These are phyloP conservation scores for Cerastis leucographa DNA, from an alignment of 2,888 invertebrate species.

Conservation along the genomic window DNA sequence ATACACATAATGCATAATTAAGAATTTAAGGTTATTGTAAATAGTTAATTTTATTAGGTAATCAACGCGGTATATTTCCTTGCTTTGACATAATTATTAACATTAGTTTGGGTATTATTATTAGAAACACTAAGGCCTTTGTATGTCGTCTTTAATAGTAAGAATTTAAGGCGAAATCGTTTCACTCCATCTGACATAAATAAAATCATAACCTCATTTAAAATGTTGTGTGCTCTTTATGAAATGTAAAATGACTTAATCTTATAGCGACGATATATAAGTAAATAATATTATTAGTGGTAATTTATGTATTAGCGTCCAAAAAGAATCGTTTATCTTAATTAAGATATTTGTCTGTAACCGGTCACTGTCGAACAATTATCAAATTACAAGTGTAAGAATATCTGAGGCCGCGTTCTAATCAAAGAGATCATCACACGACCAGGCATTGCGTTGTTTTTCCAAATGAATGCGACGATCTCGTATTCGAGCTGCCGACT, in stretches of 20 bases:
- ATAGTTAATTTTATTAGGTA: slow-evolving; percentile 22
- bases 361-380: not conserved
- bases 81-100: not conserved
- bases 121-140: slow-evolving; percentile 1
- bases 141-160: not conserved
- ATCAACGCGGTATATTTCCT: slow-evolving; percentile 24
- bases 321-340: not conserved
- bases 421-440: not conserved
- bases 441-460: not conserved
- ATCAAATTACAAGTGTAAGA: not conserved
- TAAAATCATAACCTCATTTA: not conserved
- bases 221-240: not conserved
- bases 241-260: not conserved
- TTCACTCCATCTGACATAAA: not conserved
- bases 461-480: not conserved
- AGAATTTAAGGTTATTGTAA: slow-evolving; percentile 30
- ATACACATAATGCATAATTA: slow-evolving; percentile 5
- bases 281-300: slow-evolving; percentile 24
- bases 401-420: not conserved
- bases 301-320: not conserved
- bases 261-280: slow-evolving; percentile 9
- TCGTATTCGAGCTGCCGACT: not conserved
- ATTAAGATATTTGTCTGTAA: not conserved
- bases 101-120: slow-evolving; percentile 26
- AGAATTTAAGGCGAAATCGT: not conserved